A percentile compares a stretch with the other conserved stretches of the same genome.
Conservation (phyloP, 2,888 invertebrate genomes). For the Maniola hyperantus region DNA sequence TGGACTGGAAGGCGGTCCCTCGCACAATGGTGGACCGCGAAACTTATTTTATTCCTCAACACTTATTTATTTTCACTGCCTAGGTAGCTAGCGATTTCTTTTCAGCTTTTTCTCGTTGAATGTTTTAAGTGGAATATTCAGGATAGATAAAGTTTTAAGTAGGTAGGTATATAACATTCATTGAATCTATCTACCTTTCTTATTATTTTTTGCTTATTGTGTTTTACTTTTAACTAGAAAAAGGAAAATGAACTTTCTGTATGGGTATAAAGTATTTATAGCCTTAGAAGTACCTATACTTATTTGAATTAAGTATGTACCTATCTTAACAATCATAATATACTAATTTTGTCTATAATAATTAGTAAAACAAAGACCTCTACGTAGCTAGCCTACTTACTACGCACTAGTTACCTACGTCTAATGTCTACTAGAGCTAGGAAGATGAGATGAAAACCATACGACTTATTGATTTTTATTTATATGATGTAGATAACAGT, state of each 20-base stretch:
- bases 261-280: neutral
- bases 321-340: no score
- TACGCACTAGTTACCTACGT: no score
- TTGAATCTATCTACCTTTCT: neutral
- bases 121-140: slow-evolving; percentile 37
- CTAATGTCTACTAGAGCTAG: no score
- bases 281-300: neutral
- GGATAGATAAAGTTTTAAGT: slow-evolving; percentile 17
- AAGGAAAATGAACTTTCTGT: neutral
- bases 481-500: no score
- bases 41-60: slow-evolving; percentile 76
- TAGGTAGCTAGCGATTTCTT: slow-evolving; percentile 48
- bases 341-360: no score
- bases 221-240: neutral
- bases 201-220: neutral
- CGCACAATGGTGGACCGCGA: slow-evolving; percentile 71
- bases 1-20: slow-evolving; percentile 72
- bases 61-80: slow-evolving; percentile 71
- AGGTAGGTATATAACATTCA: slow-evolving; percentile 13
- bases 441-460: no score
- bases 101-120: slow-evolving; percentile 56
- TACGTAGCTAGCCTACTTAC: no score
- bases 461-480: no score
- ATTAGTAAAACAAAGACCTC: no score
- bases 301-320: no score